A percentile compares a stretch with the other conserved stretches of the same genome.
These are phyloP conservation scores for Apodemus speciosus DNA, from an alignment of 2,113 vertebrate genomes.

Conservation along the genomic window DNA sequence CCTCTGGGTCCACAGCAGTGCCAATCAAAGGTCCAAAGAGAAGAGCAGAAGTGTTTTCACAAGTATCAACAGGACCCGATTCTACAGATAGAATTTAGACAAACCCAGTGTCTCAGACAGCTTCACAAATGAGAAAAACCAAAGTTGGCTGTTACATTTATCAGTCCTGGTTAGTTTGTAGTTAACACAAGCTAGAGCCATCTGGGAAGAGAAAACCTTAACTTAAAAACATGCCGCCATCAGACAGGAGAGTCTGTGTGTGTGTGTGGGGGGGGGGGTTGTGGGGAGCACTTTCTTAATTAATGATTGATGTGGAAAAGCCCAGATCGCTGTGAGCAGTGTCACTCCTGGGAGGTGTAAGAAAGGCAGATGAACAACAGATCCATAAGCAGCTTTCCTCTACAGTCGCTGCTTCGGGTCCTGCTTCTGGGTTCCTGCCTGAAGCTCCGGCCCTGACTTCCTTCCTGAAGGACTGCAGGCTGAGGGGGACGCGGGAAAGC, in stretches of 20 bases:
- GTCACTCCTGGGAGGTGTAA: neutral
- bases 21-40: neutral
- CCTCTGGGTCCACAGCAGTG: constrained; percentile 28
- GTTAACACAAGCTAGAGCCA: neutral
- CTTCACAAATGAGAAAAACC: constrained; percentile 50
- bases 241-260: neutral
- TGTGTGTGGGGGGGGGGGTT: too few species aligned
- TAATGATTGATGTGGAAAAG: neutral
- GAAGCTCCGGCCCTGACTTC: neutral
- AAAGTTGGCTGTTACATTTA: neutral
- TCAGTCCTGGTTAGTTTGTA: neutral
- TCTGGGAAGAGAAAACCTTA: neutral
- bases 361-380: neutral
- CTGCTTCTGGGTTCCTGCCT: neutral
- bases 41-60: neutral
- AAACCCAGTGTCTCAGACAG: constrained; percentile 59
- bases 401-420: neutral
- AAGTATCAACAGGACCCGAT: constrained; percentile 74
- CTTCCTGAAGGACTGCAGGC: neutral
- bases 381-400: neutral
- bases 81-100: constrained; percentile 46
- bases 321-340: too few species aligned
- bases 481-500: neutral
- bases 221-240: neutral
- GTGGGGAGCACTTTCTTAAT: neutral